A percentile compares a stretch with the other conserved stretches of the same genome.
Evolutionary conservation across 2,113 vertebrate species (phyloP).

Genomic region (Chloebia gouldiae): DNA sequence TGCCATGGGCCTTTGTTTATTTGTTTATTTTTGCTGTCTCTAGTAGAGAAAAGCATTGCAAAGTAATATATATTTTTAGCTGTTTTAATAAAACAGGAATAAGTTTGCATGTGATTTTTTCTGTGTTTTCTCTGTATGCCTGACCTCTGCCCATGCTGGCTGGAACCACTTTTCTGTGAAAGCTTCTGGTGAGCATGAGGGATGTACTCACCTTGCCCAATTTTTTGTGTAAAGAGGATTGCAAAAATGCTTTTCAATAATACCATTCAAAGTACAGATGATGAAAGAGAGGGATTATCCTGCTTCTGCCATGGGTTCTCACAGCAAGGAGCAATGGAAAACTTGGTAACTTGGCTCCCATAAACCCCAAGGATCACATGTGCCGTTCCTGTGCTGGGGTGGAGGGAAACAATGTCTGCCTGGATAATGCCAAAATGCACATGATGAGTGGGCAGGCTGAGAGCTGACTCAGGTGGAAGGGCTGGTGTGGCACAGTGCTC

Average conservation of each 20-base stretch:
- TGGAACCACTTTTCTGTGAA: constrained; percentile 3
- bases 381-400: no score
- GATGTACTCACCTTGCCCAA: constrained; percentile 47
- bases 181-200: background rate
- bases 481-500: rapidly evolving
- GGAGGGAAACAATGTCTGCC: background rate
- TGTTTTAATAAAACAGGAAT: background rate
- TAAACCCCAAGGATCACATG: background rate
- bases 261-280: constrained; percentile 60
- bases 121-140: background rate
- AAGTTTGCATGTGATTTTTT: background rate
- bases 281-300: constrained; percentile 34
- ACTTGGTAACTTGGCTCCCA: background rate
- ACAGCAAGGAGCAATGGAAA: background rate
- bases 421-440: background rate
- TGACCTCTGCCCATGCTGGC: constrained; percentile 6
- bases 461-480: background rate
- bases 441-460: background rate
- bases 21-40: background rate
- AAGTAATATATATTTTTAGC: background rate
- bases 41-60: background rate
- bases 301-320: background rate
- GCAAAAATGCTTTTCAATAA: constrained; percentile 42
- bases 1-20: background rate
- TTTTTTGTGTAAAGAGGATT: constrained; percentile 60